These are phyloP conservation scores for Nibea coibor DNA, from an alignment of 2,113 vertebrate genomes.

Conservation along the genomic window DNA sequence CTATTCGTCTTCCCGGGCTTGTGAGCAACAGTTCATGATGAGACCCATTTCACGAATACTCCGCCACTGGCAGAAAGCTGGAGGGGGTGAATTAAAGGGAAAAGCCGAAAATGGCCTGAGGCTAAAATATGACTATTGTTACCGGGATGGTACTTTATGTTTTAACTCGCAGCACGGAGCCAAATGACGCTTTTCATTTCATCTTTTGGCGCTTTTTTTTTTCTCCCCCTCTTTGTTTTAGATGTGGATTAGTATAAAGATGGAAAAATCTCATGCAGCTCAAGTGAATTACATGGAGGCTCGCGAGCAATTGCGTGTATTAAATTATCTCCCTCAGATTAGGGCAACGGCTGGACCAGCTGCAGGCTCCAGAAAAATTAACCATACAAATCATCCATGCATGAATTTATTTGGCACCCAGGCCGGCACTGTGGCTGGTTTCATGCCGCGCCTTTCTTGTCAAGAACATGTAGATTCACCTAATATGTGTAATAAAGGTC, in stretches of 20 bases:
- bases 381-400: constrained; percentile 46
- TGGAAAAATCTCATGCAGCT: constrained; percentile 33
- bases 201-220: neutral
- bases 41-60: constrained; percentile 66
- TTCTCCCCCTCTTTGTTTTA: constrained; percentile 29
- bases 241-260: constrained; percentile 37
- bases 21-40: constrained; percentile 75
- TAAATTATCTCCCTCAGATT: constrained; percentile 49
- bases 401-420: neutral
- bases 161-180: constrained; percentile 42
- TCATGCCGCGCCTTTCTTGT: neutral
- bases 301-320: constrained; percentile 24
- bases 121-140: constrained; percentile 68
- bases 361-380: constrained; percentile 34
- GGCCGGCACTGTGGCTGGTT: neutral
- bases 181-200: neutral
- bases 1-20: constrained; percentile 79
- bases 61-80: constrained; percentile 51
- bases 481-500: neutral
- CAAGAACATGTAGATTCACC: neutral
- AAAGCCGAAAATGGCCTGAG: constrained; percentile 28
- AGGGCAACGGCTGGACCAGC: neutral
- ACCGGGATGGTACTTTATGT: constrained; percentile 26
- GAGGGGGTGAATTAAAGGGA: constrained; percentile 57
- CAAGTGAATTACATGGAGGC: constrained; percentile 28